Percentiles rank a stretch among this genome's conserved stretches.
Conservation (phyloP, 2,888 invertebrate species). For the Ecdyonurus torrentis region DNA sequence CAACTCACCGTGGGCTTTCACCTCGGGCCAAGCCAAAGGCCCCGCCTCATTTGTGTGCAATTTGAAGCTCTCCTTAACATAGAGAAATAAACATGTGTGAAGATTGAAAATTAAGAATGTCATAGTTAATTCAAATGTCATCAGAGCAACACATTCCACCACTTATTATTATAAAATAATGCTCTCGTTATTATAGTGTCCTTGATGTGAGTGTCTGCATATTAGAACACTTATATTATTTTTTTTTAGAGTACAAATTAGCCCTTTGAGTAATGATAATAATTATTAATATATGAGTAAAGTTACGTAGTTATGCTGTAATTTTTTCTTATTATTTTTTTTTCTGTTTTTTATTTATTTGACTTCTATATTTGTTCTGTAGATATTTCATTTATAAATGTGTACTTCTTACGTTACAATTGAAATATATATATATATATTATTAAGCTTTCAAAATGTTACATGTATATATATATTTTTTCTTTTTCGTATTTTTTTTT, state of each 20-base stretch:
- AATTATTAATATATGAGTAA: not conserved
- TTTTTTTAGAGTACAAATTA: not conserved
- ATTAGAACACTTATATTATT: not conserved
- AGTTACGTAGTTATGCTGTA: not conserved
- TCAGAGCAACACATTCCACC: slow-evolving; percentile 2
- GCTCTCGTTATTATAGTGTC: not conserved
- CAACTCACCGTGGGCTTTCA: too few species aligned
- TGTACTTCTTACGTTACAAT: not conserved
- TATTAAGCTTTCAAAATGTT: not conserved
- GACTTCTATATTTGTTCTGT: too few species aligned
- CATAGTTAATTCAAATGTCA: not conserved
- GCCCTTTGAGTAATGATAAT: not conserved
- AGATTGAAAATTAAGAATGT: not conserved
- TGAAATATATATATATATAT: not conserved
- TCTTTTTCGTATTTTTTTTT: too few species aligned
- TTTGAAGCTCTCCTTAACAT: too few species aligned
- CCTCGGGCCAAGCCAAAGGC: too few species aligned
- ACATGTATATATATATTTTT: not conserved
- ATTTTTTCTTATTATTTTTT: not conserved
- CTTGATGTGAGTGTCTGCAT: not conserved
- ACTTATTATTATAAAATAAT: too few species aligned
- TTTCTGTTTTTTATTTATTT: not conserved
- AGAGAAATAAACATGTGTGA: too few species aligned
- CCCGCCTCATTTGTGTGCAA: too few species aligned
- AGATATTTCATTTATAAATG: too few species aligned